phyloP scores from a whole-genome alignment of 2,888 invertebrate genomes.

The Orthosia incerta region DNA sequence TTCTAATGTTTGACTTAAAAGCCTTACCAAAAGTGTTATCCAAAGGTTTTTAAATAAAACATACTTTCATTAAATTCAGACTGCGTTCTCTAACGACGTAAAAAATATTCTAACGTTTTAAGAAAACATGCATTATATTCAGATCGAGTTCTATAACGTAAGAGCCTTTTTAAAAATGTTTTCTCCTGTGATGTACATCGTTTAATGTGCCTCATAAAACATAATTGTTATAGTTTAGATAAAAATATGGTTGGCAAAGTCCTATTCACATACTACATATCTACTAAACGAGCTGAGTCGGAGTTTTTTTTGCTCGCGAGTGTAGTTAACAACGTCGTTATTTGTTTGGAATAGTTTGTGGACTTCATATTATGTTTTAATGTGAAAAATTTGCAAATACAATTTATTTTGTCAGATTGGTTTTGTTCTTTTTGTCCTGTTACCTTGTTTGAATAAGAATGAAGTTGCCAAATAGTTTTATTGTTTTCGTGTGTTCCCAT shows the following conservation, averaged over 20 bases:
- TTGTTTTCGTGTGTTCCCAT: conserved; percentile 20
- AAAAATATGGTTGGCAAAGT: not conserved
- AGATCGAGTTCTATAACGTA: not conserved
- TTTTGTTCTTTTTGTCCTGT: conserved; percentile 38
- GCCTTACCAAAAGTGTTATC: not conserved
- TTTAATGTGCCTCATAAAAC: not conserved
- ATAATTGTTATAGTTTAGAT: not conserved
- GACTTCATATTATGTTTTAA: conserved; percentile 35
- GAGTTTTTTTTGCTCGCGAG: conserved; percentile 10
- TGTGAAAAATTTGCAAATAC: conserved; percentile 43
- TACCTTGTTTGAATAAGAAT: conserved; percentile 20
- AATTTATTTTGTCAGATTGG: conserved; percentile 52
- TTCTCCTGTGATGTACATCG: not conserved
- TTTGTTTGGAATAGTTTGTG: conserved; percentile 41
- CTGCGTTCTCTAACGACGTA: not conserved
- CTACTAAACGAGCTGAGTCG: not conserved
- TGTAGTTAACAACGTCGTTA: conserved; percentile 36
- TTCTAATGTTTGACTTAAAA: not conserved
- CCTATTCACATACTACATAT: not conserved
- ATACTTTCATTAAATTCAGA: not conserved
- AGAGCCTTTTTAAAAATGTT: not conserved
- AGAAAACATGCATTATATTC: not conserved
- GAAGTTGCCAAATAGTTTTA: conserved; percentile 33
- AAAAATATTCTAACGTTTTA: not conserved
- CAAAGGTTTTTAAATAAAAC: not conserved